Evolutionary conservation across 2,888 invertebrate genomes (phyloP).

Genomic region (Scaptomyza cyrtandrae): DNA sequence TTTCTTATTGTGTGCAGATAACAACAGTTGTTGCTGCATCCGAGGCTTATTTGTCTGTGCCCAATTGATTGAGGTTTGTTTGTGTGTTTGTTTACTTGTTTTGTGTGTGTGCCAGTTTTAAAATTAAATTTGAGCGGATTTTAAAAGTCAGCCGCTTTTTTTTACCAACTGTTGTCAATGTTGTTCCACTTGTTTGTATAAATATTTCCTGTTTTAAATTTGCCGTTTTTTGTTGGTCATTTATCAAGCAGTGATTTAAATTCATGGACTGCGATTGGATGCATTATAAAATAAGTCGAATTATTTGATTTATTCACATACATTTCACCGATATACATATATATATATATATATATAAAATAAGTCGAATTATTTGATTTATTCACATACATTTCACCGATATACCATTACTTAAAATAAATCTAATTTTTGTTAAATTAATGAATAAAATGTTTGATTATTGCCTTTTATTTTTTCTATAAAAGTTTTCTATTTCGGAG

Average conservation of each 20-base stretch:
- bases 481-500: no score
- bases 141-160: slow-evolving; percentile 64
- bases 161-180: slow-evolving; percentile 12
- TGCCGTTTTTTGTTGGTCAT: slow-evolving; percentile 22
- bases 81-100: slow-evolving; percentile 44
- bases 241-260: slow-evolving; percentile 59
- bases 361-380: neutral
- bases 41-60: slow-evolving; percentile 70
- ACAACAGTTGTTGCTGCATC: slow-evolving; percentile 41
- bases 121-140: slow-evolving; percentile 75
- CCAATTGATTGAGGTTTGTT: slow-evolving; percentile 74
- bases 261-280: slow-evolving; percentile 21
- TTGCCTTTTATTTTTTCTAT: no score
- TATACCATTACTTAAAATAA: neutral
- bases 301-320: slow-evolving; percentile 1
- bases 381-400: slow-evolving; percentile 2
- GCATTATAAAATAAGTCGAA: neutral
- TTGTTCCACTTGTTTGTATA: slow-evolving; percentile 5
- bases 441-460: no score
- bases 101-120: slow-evolving; percentile 47
- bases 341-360: no score
- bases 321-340: neutral
- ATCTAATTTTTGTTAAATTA: no score
- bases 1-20: neutral
- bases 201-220: slow-evolving; percentile 15